Conservation (phyloP, 2,888 invertebrate species). For the Eledone cirrhosa region DNA sequence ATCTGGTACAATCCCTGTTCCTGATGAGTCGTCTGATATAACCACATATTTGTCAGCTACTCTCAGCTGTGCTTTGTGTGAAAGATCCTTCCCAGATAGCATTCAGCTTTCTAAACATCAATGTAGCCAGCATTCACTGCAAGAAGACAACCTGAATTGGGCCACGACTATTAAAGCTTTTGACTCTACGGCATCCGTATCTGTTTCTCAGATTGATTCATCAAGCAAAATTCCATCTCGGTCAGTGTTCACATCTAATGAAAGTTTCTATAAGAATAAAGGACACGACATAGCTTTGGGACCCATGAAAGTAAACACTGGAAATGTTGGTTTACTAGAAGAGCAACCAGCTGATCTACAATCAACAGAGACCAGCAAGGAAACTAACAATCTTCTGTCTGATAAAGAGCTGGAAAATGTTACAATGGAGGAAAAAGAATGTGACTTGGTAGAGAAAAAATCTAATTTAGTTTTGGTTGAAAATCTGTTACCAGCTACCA, state of each 20-base stretch:
- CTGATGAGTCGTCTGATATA: background rate
- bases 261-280: background rate
- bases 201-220: background rate
- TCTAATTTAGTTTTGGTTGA: background rate
- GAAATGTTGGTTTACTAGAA: background rate
- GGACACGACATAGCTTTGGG: no score
- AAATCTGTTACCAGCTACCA: background rate
- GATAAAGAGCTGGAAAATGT: background rate
- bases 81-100: background rate
- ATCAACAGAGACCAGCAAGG: background rate
- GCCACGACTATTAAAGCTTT: background rate
- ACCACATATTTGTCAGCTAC: background rate
- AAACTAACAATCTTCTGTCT: background rate
- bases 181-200: background rate
- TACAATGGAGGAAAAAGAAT: background rate
- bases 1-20: background rate
- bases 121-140: background rate
- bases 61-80: background rate
- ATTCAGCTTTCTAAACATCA: background rate
- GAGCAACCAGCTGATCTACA: background rate
- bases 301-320: background rate
- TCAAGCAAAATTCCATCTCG: background rate
- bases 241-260: background rate
- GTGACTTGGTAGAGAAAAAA: background rate
- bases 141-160: constrained; percentile 7